Evolutionary conservation across 2,113 vertebrate genomes (phyloP).

Genomic region (Alosa alosa): DNA sequence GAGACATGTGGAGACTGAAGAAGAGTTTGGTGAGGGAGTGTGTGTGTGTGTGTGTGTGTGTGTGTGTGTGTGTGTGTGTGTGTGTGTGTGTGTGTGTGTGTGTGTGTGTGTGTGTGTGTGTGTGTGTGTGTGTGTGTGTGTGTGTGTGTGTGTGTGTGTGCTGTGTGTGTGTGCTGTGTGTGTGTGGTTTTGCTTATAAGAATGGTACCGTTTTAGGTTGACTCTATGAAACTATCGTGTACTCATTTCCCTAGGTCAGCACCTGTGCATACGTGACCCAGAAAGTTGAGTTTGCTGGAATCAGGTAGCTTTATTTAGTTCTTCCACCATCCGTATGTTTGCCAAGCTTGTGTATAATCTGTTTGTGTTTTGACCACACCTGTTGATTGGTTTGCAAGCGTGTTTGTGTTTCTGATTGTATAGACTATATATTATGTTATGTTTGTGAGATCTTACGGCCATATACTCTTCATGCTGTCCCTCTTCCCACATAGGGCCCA

Average conservation of each 20-base stretch:
- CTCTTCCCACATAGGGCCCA: conserved; percentile 77
- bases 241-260: conserved; percentile 79
- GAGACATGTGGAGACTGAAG: conserved; percentile 98
- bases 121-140: not conserved
- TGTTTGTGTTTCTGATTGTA: not conserved
- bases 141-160: not conserved
- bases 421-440: not conserved
- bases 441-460: not conserved
- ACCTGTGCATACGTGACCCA: conserved; percentile 95
- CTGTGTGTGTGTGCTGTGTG: not conserved
- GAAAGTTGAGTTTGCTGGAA: conserved; percentile 96
- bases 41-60: not conserved
- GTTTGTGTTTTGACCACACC: not conserved
- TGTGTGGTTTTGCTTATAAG: not conserved
- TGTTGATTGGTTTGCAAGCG: not conserved
- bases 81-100: not conserved
- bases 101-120: conserved; percentile 63
- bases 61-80: not conserved
- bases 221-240: too few relatives aligned
- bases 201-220: not conserved
- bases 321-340: not conserved
- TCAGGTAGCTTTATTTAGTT: conserved; percentile 75
- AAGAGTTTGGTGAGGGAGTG: conserved; percentile 86
- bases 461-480: not conserved
- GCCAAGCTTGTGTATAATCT: not conserved